A percentile compares a stretch with the other conserved stretches of the same genome.
Evolutionary conservation across 2,797 vertebrate genomes (phyloP).

Genomic region (Emys orbicularis): DNA sequence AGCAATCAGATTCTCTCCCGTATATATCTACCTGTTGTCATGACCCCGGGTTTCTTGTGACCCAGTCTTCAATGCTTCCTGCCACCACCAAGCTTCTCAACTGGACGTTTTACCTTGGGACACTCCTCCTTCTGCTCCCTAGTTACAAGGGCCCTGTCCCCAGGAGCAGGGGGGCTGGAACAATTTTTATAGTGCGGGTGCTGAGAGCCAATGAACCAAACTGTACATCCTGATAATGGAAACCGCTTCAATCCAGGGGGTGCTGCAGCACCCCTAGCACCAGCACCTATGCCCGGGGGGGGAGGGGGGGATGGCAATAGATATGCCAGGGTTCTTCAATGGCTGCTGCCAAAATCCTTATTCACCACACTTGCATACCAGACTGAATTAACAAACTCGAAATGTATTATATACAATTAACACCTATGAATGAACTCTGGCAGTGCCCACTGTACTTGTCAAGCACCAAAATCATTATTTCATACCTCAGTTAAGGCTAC

Average conservation of each 20-base stretch:
- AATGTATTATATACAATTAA: not conserved
- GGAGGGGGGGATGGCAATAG: rapidly evolving
- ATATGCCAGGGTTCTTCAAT: not conserved
- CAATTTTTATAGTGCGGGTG: too few relatives aligned
- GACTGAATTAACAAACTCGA: not conserved
- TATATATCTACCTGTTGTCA: not conserved
- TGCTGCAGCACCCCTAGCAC: too few relatives aligned
- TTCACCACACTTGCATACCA: not conserved
- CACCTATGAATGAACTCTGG: not conserved
- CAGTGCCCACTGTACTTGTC: not conserved
- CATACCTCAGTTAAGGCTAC: not conserved
- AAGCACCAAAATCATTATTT: not conserved
- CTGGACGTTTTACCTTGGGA: not conserved
- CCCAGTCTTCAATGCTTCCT: not conserved
- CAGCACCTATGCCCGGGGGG: too few relatives aligned
- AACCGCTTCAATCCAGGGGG: too few relatives aligned
- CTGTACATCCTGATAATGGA: too few relatives aligned
- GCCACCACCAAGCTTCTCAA: not conserved
- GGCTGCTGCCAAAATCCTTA: not conserved
- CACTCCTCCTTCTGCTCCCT: not conserved
- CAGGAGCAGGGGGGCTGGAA: not conserved
- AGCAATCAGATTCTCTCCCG: not conserved
- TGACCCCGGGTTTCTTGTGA: not conserved
- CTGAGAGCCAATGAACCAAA: too few relatives aligned
- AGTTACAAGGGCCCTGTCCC: not conserved